A percentile compares a stretch with the other conserved stretches of the same genome.
These are phyloP conservation scores for Melieria omissa DNA, from an alignment of 2,888 invertebrate genomes.

Conservation along the genomic window DNA sequence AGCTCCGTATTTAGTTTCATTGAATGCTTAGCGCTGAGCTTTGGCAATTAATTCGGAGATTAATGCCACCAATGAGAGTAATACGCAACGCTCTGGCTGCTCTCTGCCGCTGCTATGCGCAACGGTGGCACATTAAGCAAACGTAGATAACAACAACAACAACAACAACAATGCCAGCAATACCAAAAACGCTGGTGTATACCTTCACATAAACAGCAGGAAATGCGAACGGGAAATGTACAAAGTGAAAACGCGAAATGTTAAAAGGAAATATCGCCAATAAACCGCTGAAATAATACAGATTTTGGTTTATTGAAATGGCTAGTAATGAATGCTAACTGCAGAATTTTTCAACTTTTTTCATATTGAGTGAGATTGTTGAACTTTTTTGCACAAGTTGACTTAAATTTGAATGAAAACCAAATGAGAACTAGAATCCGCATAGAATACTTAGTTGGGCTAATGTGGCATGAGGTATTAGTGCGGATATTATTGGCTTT, in stretches of 20 bases:
- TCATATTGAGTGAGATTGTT: background rate
- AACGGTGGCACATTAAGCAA: no score
- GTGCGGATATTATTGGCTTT: slow-evolving; percentile 1
- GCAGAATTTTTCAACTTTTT: no score
- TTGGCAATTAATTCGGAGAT: slow-evolving; percentile 47
- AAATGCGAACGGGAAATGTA: background rate
- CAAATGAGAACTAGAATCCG: no score
- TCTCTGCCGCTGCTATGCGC: background rate
- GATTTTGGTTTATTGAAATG: no score
- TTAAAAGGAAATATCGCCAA: no score
- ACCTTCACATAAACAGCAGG: background rate
- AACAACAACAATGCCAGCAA: background rate
- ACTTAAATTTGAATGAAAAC: no score
- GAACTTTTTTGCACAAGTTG: no score
- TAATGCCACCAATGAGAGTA: slow-evolving; percentile 46
- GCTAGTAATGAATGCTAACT: no score
- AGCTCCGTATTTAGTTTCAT: background rate
- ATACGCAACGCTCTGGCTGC: slow-evolving; percentile 19
- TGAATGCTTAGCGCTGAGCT: slow-evolving; percentile 34
- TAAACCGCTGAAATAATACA: no score
- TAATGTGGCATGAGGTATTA: background rate
- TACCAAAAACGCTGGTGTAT: background rate
- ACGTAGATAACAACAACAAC: background rate
- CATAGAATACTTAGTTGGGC: no score
- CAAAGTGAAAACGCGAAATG: no score